phyloP scores from a whole-genome alignment of 2,888 invertebrate genomes.

The Limnephilus rhombicus region DNA sequence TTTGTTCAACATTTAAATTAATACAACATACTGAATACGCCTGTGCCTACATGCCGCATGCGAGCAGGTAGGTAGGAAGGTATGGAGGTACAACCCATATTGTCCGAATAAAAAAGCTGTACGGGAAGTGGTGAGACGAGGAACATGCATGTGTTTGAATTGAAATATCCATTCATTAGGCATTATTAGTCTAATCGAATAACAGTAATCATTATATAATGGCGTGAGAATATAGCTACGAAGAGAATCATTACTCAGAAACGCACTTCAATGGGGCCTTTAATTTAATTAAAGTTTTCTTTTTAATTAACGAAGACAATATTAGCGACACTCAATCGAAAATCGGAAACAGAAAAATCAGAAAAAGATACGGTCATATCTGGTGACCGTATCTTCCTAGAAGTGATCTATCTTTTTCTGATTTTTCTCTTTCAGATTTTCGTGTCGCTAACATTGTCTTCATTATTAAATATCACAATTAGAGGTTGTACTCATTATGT shows the following conservation, averaged over 20 bases:
- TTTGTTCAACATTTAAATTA: constrained; percentile 50
- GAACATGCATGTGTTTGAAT: neutral
- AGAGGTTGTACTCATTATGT: too few species aligned
- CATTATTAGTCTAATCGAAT: neutral
- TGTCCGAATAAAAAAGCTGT: neutral
- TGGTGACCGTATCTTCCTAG: too few species aligned
- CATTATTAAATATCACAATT: too few species aligned
- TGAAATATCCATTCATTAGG: neutral
- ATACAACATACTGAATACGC: constrained; percentile 3
- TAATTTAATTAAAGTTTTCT: neutral
- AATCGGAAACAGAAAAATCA: too few species aligned
- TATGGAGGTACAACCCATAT: neutral
- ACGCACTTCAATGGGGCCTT: neutral
- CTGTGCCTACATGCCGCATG: neutral
- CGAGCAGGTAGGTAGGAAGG: neutral
- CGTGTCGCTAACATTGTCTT: too few species aligned
- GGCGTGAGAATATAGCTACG: neutral
- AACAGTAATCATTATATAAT: neutral
- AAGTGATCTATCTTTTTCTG: too few species aligned
- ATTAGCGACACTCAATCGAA: too few species aligned
- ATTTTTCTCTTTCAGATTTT: too few species aligned
- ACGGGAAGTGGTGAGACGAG: constrained; percentile 12
- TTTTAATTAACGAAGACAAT: neutral
- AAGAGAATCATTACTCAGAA: neutral
- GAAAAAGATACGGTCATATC: too few species aligned